These are phyloP conservation scores for Ascidia mentula DNA, from an alignment of 23 tunicate species.

Conservation along the genomic window DNA sequence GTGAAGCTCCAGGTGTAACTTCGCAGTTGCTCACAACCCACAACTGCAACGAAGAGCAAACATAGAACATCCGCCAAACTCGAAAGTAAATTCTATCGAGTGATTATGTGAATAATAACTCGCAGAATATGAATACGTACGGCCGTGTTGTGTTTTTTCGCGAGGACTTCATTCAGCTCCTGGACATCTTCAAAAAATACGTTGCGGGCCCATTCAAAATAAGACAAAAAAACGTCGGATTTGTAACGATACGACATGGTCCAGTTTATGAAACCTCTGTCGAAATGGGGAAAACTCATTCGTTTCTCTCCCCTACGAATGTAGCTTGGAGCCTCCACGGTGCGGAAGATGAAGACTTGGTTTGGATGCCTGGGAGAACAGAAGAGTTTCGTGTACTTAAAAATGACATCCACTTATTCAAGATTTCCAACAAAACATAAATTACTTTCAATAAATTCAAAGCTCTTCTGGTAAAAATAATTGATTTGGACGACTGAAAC, in stretches of 20 bases:
- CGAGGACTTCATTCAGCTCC: not conserved
- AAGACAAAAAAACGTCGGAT: not conserved
- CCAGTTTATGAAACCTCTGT: not conserved
- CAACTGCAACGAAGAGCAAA: not conserved
- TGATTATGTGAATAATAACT: no score
- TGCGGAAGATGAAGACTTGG: not conserved
- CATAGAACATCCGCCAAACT: no score
- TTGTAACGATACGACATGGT: not conserved
- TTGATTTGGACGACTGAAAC: no score
- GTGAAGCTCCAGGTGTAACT: constrained; percentile 24
- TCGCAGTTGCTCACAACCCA: constrained; percentile 77
- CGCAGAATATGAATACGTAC: not conserved
- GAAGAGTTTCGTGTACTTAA: no score
- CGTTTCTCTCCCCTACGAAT: not conserved
- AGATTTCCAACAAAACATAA: no score
- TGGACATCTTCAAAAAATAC: not conserved
- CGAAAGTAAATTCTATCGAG: no score
- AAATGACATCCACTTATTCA: no score
- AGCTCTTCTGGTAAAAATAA: no score
- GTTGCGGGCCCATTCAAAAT: not conserved
- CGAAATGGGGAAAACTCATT: not conserved
- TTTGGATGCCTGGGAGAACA: not conserved
- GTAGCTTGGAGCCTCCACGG: not conserved
- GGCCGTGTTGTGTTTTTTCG: not conserved
- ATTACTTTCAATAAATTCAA: no score